Conservation (phyloP, 2,797 vertebrate species). For the Schizopygopsis malacanthus region DNA sequence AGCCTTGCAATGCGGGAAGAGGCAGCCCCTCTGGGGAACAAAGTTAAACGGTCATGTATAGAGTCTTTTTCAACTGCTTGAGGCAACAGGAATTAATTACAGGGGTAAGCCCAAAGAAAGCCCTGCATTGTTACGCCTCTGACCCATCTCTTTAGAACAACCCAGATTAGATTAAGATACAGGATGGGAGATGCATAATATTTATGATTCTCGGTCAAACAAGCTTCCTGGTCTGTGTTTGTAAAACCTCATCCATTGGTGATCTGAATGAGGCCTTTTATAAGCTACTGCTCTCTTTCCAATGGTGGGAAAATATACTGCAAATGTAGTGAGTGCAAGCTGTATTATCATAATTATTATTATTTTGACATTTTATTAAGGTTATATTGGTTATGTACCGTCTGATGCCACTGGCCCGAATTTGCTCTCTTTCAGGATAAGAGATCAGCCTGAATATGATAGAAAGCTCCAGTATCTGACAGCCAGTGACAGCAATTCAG, state of each 20-base stretch:
- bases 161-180: conserved; percentile 43
- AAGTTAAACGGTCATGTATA: conserved; percentile 66
- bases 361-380: conserved; percentile 62
- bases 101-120: conserved; percentile 36
- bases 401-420: neutral
- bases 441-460: neutral
- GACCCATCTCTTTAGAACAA: conserved; percentile 31
- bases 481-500: conserved; percentile 22
- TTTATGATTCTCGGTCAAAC: conserved; percentile 34
- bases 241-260: conserved; percentile 14
- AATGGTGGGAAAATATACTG: neutral
- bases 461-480: conserved; percentile 9
- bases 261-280: conserved; percentile 25
- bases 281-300: neutral
- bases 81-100: conserved; percentile 51
- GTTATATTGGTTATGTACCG: conserved; percentile 62
- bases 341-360: conserved; percentile 58
- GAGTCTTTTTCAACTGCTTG: conserved; percentile 60
- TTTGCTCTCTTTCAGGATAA: neutral
- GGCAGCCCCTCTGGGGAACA: conserved; percentile 63
- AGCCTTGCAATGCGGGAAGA: conserved; percentile 61
- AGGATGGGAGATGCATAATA: conserved; percentile 52
- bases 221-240: conserved; percentile 15
- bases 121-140: conserved; percentile 37
- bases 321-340: conserved; percentile 4